Conservation (phyloP, 2,888 invertebrate genomes). For the Incurvaria masculella region DNA sequence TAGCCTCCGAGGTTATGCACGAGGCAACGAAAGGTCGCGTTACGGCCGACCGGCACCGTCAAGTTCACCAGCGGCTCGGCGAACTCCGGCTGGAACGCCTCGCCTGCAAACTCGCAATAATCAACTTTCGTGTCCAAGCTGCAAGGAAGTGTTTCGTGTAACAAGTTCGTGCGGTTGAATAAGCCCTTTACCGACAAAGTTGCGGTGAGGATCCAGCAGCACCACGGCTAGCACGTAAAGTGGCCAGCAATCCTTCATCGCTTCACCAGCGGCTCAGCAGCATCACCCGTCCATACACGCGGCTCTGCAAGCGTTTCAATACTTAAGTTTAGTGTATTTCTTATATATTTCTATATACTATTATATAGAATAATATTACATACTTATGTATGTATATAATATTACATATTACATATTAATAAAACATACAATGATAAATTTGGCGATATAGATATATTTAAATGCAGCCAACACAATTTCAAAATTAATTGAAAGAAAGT, state of each 20-base stretch:
- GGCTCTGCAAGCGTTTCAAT: too few relatives aligned
- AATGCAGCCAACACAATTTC: too few relatives aligned
- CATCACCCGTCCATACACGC: too few relatives aligned
- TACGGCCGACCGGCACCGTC: slow-evolving; percentile 80
- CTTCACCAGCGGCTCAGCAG: too few relatives aligned
- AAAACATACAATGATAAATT: too few relatives aligned
- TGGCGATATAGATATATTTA: too few relatives aligned
- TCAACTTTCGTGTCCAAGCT: background rate
- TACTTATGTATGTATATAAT: too few relatives aligned
- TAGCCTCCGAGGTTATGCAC: slow-evolving; percentile 86
- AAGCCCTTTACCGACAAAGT: slow-evolving; percentile 34
- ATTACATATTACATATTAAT: too few relatives aligned
- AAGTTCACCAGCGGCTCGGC: slow-evolving; percentile 80
- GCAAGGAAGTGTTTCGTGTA: background rate
- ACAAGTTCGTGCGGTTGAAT: background rate
- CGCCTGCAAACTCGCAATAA: slow-evolving; percentile 43
- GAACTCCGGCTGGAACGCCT: slow-evolving; percentile 79
- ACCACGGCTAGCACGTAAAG: slow-evolving; percentile 37
- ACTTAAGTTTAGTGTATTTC: too few relatives aligned
- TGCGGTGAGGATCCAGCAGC: slow-evolving; percentile 43
- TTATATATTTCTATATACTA: too few relatives aligned
- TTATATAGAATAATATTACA: too few relatives aligned
- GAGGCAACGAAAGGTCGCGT: slow-evolving; percentile 85
- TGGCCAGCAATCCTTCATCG: slow-evolving; percentile 28
- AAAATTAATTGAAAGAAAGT: too few relatives aligned